phyloP scores from a whole-genome alignment of 2,888 invertebrate genomes.

The Spilosoma lubricipeda region DNA sequence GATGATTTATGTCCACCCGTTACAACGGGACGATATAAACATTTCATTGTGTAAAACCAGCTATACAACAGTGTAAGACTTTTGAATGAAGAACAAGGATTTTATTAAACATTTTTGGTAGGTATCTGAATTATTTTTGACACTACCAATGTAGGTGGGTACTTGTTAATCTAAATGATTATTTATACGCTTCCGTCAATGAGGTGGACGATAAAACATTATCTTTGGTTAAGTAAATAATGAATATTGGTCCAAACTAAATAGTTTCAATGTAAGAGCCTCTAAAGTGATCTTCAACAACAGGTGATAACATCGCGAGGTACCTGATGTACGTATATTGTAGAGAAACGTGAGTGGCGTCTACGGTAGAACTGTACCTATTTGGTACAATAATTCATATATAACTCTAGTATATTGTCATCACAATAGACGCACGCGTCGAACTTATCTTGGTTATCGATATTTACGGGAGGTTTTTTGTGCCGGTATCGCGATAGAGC shows the following conservation, averaged over 20 bases:
- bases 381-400: constrained; percentile 42
- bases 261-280: constrained; percentile 17
- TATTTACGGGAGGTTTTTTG: constrained; percentile 14
- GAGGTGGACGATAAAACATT: background rate
- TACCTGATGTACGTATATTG: constrained; percentile 46
- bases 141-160: background rate
- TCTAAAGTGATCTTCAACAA: constrained; percentile 5
- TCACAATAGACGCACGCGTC: constrained; percentile 58
- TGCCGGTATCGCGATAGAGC: background rate
- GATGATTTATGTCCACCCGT: constrained; percentile 14
- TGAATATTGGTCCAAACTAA: constrained; percentile 20
- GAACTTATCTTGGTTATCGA: constrained; percentile 27
- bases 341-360: constrained; percentile 37
- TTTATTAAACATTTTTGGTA: background rate
- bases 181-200: background rate
- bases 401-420: constrained; percentile 71
- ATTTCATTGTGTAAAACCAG: background rate
- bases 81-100: background rate
- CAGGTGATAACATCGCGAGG: background rate
- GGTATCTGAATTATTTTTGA: background rate
- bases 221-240: constrained; percentile 15
- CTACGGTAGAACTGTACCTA: constrained; percentile 30
- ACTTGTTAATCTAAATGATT: background rate
- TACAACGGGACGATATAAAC: background rate
- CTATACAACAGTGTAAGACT: background rate